Evolutionary conservation across 2,113 vertebrate species (phyloP).

Genomic region (Zosterops lateralis): DNA sequence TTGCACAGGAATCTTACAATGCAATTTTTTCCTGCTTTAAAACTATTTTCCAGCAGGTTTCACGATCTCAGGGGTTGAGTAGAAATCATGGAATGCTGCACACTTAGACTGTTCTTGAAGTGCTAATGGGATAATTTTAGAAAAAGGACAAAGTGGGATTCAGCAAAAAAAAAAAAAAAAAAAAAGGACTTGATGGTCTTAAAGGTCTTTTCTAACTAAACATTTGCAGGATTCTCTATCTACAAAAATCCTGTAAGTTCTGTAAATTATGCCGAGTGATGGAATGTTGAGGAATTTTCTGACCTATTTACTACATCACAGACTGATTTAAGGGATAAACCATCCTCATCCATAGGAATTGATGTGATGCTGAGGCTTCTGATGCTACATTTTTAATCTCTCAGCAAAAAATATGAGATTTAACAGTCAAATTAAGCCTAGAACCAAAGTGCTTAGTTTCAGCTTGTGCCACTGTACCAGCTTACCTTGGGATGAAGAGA

Average conservation of each 20-base stretch:
- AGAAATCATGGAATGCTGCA: background rate
- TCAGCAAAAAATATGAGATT: background rate
- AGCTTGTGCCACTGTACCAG: background rate
- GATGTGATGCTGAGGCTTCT: background rate
- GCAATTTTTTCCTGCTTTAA: background rate
- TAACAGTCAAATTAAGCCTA: background rate
- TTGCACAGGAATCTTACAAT: background rate
- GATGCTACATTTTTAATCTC: background rate
- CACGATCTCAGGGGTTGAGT: background rate
- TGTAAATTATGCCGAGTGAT: background rate
- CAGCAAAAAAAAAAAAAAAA: background rate
- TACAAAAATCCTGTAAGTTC: background rate
- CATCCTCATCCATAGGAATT: background rate
- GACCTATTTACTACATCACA: background rate
- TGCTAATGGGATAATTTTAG: background rate
- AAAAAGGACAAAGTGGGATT: background rate
- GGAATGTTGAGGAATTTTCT: background rate
- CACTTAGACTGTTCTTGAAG: background rate
- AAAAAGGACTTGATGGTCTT: background rate
- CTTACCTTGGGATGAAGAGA: background rate
- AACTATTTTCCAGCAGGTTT: background rate
- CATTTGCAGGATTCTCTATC: background rate
- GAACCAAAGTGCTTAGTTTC: background rate
- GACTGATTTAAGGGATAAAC: background rate
- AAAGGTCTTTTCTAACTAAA: background rate